Percentiles rank a stretch among this genome's conserved stretches.
Conservation (phyloP, 2,888 invertebrate species). For the Gasteruption jaculator region DNA sequence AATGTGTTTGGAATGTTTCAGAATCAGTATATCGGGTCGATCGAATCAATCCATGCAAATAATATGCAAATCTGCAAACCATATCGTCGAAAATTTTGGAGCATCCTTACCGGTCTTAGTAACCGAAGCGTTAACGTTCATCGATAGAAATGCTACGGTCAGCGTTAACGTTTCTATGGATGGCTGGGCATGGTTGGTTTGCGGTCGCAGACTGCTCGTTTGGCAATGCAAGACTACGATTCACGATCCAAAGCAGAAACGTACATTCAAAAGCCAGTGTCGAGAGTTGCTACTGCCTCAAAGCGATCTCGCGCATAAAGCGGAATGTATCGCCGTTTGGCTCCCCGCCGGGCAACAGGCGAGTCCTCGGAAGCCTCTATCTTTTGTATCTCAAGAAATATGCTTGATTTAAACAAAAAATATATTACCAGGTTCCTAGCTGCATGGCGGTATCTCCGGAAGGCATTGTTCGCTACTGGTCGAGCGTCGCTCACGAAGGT, state of each 20-base stretch:
- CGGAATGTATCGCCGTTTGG: slow-evolving; percentile 76
- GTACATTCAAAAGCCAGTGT: slow-evolving; percentile 63
- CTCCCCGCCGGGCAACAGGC: slow-evolving; percentile 57
- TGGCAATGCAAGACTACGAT: slow-evolving; percentile 70
- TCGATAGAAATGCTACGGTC: slow-evolving; percentile 61
- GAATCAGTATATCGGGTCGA: slow-evolving; percentile 57
- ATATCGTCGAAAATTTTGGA: slow-evolving; percentile 76
- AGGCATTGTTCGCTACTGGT: slow-evolving; percentile 90
- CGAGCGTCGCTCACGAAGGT: slow-evolving; percentile 82
- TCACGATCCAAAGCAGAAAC: slow-evolving; percentile 42
- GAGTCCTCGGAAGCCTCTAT: slow-evolving; percentile 9
- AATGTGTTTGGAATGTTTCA: no score
- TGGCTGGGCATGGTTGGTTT: slow-evolving; percentile 83
- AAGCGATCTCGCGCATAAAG: slow-evolving; percentile 87
- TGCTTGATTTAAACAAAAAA: background rate
- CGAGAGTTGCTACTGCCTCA: slow-evolving; percentile 84
- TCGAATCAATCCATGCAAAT: slow-evolving; percentile 69
- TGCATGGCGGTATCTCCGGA: slow-evolving; percentile 92
- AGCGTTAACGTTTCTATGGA: slow-evolving; percentile 64
- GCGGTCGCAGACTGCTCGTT: slow-evolving; percentile 76
- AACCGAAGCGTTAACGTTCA: slow-evolving; percentile 81
- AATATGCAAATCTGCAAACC: slow-evolving; percentile 69
- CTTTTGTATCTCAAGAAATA: background rate
- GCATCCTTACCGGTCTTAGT: slow-evolving; percentile 80
- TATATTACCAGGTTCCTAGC: slow-evolving; percentile 62